Base-by-base conservation (phyloP, 2,888 invertebrate genomes). In the Athalia cordata region DNA sequence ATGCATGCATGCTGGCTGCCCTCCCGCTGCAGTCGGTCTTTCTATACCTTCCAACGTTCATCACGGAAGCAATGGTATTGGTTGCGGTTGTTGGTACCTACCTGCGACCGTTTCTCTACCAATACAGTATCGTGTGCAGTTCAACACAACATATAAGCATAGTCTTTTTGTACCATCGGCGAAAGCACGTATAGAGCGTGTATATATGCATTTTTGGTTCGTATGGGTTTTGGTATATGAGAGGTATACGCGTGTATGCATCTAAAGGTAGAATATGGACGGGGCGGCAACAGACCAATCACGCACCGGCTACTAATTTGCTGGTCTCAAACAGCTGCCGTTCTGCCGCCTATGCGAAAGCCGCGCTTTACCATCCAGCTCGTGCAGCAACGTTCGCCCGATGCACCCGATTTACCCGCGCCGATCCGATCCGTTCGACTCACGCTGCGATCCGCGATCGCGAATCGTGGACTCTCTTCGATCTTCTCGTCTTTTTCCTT, bases 301-400 rank as follows among this genome's bases (percentile, higher is more conserved):
- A 88, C 88, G 87, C 86, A 87, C 89, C 89, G 89, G 88, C 89
- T 89, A 90, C 89, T 90, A 89, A 90, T 90, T 90, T 89, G 89
- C 89, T 84, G 86, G 85, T 15, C 87, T 89, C 87, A 88, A 89
- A 89, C 89, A 88, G 89, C 90, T 89, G 90, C 90, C 88, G 90
- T 88, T 89, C 87, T 86, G 85, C 87, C 86, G 88, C 88, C 86
- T 87, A 86, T 87, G 86, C 85, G 86, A 88, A 85, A 86, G 85
- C 86, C 84, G 85, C 83, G 82, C 82, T 13, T 13, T 62, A 52
- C 13, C 11, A 62, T 43, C 7, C 65, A 7, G 61, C 7, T 61
- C 61, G n/a, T 13, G n/a, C 61, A 61, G 61, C 52, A 11, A 52
- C 7, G 11, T 61, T 15, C 13, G 7, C n/a, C 29, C 52, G 13